Evolutionary conservation across 2,797 vertebrate genomes (phyloP), one percentile per base, ranked within the genome.

Genomic region (Lagorchestes hirsutus): DNA sequence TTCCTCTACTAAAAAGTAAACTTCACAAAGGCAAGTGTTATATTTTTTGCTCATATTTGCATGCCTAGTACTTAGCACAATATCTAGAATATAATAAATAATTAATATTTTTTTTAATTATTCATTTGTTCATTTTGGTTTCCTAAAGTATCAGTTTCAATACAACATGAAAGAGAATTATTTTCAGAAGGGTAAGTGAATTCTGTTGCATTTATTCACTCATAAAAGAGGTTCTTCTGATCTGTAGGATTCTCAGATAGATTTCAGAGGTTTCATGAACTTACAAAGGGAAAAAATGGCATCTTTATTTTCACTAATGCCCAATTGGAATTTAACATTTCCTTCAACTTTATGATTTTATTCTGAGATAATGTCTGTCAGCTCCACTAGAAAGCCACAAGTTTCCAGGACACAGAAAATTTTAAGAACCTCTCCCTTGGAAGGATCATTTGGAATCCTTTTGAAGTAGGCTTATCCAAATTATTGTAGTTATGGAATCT

Each of bases 381-480:
- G 2, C 74, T 27, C 12, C 4, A n/a, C 90, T 46, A 46, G 90
- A 94, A 4, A 92, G 46, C 2, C n/a, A 40, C 59, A 95, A 92
- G 82, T 24, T 55, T 56, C 13, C 92, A 55, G 24, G 92, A 31
- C 10, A 93, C 87, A 92, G 18, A 91, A 87, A 91, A 6, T 1
- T 40, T 40, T 40, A 40, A 90, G 29, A 97, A 92, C 92, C 92
- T 95, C 94, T 91, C 55, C 34, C 24, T 92, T 58, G 40, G 14
- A 90, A 93, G 55, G 91, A 92, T 93, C 55, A 0, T 59, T 93
- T 40, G 0, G 13, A 0, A 93, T 40, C 92, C 11, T 93, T 90
- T 18, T 11, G 16, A 3, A 29, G 10, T 22, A 12, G 52, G 50
- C 28, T 74, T 13, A 28, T 95, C 31, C 55, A 57, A 57, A 18